Evolutionary conservation across 2,888 invertebrate genomes (phyloP), one percentile per base, ranked within the genome.

Genomic region (Rhimphoctona megacephalus): DNA sequence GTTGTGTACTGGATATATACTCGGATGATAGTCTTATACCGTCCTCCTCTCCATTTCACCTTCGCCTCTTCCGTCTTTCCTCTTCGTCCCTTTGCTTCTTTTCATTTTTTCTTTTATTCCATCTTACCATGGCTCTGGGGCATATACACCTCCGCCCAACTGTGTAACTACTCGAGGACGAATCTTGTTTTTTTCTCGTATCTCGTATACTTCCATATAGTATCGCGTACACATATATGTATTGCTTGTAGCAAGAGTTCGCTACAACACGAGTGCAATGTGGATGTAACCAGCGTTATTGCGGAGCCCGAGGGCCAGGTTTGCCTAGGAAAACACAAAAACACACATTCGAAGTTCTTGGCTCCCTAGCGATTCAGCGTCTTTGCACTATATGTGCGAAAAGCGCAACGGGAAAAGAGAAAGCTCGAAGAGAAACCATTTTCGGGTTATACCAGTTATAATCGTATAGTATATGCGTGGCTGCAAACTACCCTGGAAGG

Each of bases 291-390:
- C 14, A 69, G 64, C 52, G 80, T 80, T 84, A 84, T 84, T 80
- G 80, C 76, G 49, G 22, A 49, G 61, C 84, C 76, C 80, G 76
- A 80, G 76, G 80, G 80, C 61, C 14, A 49, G 33, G 25, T 84
- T 83, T 73, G 25, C 52, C 36, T 14, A 7, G 39, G 61, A 43
- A 36, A 39, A 61, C 25, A 43, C 25, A 25, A 39, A 22, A 33
- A 33, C 30, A 46, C 33, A 77, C 36, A 67, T 49, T 49, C 66
- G 17, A 54, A 78, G 67, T 39, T 78, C 52, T 67, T 67, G 49
- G 67, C 25, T 52, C 54, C 52, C 33, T 6, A n/a, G 52, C 25
- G 36, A 46, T 36, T 39, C 14, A 19, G 64, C 19, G 25, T 39
- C n/a, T 64, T n/a, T 43, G 43, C 19, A 49, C 22, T 54, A n/a